phyloP scores from a whole-genome alignment of 2,797 vertebrate genomes.

The Cirrhinus mrigala region DNA sequence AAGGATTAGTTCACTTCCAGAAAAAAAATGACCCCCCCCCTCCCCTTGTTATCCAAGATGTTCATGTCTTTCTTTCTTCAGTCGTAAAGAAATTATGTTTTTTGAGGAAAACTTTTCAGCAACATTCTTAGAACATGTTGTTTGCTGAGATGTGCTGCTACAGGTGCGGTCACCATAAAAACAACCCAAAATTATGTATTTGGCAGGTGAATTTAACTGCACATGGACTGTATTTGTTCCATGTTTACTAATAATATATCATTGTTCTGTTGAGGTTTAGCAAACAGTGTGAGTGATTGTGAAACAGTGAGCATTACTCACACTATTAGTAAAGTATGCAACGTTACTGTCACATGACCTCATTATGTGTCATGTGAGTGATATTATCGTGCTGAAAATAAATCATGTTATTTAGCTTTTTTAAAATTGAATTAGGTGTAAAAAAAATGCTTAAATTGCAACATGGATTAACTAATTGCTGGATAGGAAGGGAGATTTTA shows the following conservation, averaged over 20 bases:
- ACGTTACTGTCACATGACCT: background rate
- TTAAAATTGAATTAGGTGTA: background rate
- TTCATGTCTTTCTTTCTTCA: too few species aligned
- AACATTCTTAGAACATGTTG: background rate
- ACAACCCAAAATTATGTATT: background rate
- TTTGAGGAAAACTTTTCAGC: too few species aligned
- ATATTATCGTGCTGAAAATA: background rate
- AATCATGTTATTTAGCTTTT: background rate
- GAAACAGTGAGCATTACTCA: background rate
- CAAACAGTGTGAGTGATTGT: background rate
- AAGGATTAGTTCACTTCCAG: too few species aligned
- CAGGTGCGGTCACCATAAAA: background rate
- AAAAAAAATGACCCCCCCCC: too few species aligned
- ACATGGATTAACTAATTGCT: background rate
- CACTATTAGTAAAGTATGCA: background rate
- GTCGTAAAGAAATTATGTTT: too few species aligned
- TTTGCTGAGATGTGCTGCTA: background rate
- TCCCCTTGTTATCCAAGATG: too few species aligned
- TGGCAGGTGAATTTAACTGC: background rate
- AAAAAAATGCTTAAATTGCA: background rate
- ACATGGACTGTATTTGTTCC: background rate
- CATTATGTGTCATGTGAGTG: constrained; percentile 1
- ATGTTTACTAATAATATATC: background rate
- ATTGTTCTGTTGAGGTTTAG: background rate
- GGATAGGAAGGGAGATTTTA: background rate